A percentile compares a stretch with the other conserved stretches of the same genome.
Evolutionary conservation across 2,113 vertebrate species (phyloP).

Genomic region (Ailurus styani): DNA sequence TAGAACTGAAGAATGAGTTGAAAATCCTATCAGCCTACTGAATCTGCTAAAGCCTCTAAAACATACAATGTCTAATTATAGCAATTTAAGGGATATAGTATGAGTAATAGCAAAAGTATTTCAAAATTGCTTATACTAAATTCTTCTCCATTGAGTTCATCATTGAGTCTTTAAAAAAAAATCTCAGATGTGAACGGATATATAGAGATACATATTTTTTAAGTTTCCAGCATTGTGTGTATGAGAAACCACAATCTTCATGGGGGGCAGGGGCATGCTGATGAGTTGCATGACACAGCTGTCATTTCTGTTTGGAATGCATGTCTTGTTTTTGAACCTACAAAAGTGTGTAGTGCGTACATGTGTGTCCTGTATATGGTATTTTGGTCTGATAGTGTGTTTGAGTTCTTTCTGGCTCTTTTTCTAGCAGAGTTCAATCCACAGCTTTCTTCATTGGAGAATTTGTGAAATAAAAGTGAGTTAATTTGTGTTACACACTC

Average conservation of each 20-base stretch:
- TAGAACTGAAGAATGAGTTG: neutral
- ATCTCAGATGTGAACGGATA: neutral
- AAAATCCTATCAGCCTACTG: neutral
- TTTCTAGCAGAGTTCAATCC: slow-evolving; percentile 64
- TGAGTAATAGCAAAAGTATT: slow-evolving; percentile 8
- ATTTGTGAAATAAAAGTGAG: slow-evolving; percentile 80
- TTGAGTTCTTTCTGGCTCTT: slow-evolving; percentile 67
- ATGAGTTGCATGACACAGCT: slow-evolving; percentile 35
- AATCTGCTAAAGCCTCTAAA: neutral
- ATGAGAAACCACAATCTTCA: neutral
- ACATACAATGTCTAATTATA: neutral
- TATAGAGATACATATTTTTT: neutral
- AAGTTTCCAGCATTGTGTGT: slow-evolving; percentile 44
- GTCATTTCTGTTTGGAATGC: neutral
- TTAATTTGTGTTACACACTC: slow-evolving; percentile 44
- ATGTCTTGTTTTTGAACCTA: neutral
- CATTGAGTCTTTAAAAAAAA: neutral
- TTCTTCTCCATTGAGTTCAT: slow-evolving; percentile 24
- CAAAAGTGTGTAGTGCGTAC: neutral
- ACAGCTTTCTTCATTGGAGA: slow-evolving; percentile 75
- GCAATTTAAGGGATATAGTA: slow-evolving; percentile 6
- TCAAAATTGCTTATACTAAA: slow-evolving; percentile 16
- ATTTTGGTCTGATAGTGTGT: neutral
- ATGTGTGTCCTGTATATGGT: neutral
- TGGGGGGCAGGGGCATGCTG: neutral